Evolutionary conservation across 2,113 vertebrate species (phyloP), one percentile per base, ranked within the genome.

Genomic region (Sula dactylatra): DNA sequence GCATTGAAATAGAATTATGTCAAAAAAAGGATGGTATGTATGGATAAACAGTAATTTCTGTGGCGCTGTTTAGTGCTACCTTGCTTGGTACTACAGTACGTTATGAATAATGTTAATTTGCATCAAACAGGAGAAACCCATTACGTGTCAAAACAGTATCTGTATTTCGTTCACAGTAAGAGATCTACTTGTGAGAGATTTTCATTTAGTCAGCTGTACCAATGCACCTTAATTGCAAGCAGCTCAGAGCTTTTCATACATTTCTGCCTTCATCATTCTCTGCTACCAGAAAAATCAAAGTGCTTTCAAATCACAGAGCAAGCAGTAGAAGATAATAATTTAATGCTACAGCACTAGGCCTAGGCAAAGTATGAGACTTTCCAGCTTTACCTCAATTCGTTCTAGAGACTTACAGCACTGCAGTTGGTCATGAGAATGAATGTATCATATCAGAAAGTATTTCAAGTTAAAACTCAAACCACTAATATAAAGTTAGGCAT

Each of bases 281-380:
- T 72, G 14, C 36, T 38, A 94, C 50, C 24, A 91, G 42, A 49
- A 95, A 97, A 93, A 88, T 83, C 54, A 86, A 93, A 91, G 47
- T 52, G 13, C n/a, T n/a, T 94, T 87, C 38, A 86, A 55, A 61
- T 73, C 2, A 2, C 55, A 83, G 64, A 69, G 45, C 40, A 70
- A 69, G 45, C 40, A 70, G 31, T 56, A 82, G 69, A 88, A 82
- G 27, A 72, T 31, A 94, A 62, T 70, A 77, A 91, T 76, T 69
- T 71, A 56, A 55, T 86, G 44, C 26, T 86, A 54, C 20, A 40
- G 47, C 59, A 86, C 13, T 27, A 81, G 73, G 31, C 13, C 45
- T 92, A 61, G 34, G 34, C 20, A 88, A 54, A 29, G 18, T 31
- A 19, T 73, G 93, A 80, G 44, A 55, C 20, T 62, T 86, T 79